Conservation (phyloP, 1,140 invertebrate species). For the Procambarus clarkii region DNA sequence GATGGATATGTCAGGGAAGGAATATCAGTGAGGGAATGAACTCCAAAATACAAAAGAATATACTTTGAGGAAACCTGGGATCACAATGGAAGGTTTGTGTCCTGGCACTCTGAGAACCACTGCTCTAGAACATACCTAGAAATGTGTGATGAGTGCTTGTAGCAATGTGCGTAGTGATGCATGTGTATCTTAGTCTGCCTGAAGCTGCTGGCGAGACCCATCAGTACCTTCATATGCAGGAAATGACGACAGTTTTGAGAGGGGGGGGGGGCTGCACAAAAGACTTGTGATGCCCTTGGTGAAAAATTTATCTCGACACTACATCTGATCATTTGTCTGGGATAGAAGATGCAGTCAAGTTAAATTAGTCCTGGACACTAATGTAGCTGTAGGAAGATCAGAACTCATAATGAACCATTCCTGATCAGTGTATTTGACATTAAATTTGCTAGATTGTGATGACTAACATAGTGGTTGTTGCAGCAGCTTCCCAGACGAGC, state of each 20-base stretch:
- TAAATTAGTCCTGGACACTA: neutral
- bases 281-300: neutral
- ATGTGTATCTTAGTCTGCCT: neutral
- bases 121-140: neutral
- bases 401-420: conserved; percentile 19
- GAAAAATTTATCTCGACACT: neutral
- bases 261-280: neutral
- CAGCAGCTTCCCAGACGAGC: conserved; percentile 47
- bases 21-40: no score
- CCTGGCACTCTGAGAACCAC: no score
- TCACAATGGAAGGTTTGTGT: no score
- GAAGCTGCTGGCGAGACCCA: neutral
- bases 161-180: conserved; percentile 7
- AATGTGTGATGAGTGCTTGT: neutral
- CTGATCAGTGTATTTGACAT: conserved; percentile 26
- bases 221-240: neutral
- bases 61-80: no score
- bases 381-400: neutral
- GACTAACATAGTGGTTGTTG: conserved; percentile 60
- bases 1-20: no score
- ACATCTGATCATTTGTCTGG: neutral
- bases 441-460: conserved; percentile 25
- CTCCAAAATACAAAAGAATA: no score
- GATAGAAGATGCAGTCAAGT: neutral
- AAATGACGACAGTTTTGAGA: neutral